Conservation (phyloP, 2,797 vertebrate genomes). For the Esox lucius region DNA sequence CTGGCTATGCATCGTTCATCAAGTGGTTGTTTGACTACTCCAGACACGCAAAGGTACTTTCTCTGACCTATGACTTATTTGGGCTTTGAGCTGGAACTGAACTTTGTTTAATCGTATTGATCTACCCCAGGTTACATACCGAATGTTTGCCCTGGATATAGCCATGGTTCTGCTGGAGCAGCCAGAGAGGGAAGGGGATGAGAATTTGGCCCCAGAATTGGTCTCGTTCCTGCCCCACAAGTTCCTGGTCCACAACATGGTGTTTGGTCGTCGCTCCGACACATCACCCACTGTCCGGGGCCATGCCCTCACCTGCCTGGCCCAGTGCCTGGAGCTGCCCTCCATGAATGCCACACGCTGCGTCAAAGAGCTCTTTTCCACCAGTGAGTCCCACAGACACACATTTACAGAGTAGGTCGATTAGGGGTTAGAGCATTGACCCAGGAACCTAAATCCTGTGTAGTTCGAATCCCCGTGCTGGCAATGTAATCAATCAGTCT, state of each 20-base stretch:
- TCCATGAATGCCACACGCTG: constrained; percentile 65
- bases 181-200: constrained; percentile 72
- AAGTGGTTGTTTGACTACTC: constrained; percentile 87
- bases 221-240: constrained; percentile 78
- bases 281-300: constrained; percentile 82
- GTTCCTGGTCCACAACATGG: constrained; percentile 85
- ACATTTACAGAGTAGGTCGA: background rate
- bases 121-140: constrained; percentile 74
- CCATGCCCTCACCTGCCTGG: constrained; percentile 84
- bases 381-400: background rate
- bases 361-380: constrained; percentile 77
- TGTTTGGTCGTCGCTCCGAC: constrained; percentile 85
- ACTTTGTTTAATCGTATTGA: background rate
- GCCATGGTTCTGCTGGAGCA: constrained; percentile 84
- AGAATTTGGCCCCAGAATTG: constrained; percentile 63
- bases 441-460: too few relatives aligned
- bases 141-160: constrained; percentile 90
- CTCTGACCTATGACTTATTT: background rate
- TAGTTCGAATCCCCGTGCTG: too few relatives aligned
- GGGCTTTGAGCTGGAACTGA: background rate
- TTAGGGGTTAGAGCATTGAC: too few relatives aligned
- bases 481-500: too few relatives aligned
- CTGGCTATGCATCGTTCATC: constrained; percentile 82
- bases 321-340: constrained; percentile 84
- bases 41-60: constrained; percentile 74